phyloP scores from a whole-genome alignment of 2,888 invertebrate genomes.

The Notocelia uddmanniana region DNA sequence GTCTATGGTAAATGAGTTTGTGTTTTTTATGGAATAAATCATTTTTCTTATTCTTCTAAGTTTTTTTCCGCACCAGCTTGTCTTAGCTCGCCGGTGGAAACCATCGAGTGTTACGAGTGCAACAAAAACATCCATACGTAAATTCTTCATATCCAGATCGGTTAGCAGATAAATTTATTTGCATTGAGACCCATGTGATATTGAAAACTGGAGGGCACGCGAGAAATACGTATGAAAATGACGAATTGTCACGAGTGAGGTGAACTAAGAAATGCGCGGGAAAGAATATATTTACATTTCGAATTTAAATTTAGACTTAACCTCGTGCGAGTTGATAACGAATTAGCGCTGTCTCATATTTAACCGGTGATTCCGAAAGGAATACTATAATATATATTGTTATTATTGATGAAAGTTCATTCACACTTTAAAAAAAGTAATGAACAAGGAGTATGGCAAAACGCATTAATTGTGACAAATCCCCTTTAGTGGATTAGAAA shows the following conservation, averaged over 20 bases:
- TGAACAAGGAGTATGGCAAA: no score
- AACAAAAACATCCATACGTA: not conserved
- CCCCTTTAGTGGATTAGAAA: no score
- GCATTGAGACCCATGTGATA: conserved; percentile 18
- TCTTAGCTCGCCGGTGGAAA: not conserved
- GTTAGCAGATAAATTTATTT: not conserved
- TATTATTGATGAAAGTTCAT: not conserved
- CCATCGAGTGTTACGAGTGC: not conserved
- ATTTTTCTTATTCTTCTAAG: no score
- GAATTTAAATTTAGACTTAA: conserved; percentile 38
- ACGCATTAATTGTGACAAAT: no score
- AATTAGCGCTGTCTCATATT: conserved; percentile 29
- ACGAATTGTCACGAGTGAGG: conserved; percentile 36
- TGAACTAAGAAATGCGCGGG: conserved; percentile 16
- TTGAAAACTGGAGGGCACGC: conserved; percentile 20
- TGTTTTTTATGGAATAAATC: no score
- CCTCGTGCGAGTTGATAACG: conserved; percentile 27
- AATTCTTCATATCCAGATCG: not conserved
- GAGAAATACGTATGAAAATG: conserved; percentile 4
- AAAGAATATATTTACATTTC: conserved; percentile 36
- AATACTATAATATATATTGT: not conserved
- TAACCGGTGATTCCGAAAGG: not conserved
- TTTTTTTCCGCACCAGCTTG: no score
- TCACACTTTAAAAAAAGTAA: not conserved
- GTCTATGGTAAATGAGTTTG: not conserved